These are phyloP conservation scores for Dromiciops gliroides DNA, from an alignment of 2,113 vertebrate genomes.

Conservation along the genomic window DNA sequence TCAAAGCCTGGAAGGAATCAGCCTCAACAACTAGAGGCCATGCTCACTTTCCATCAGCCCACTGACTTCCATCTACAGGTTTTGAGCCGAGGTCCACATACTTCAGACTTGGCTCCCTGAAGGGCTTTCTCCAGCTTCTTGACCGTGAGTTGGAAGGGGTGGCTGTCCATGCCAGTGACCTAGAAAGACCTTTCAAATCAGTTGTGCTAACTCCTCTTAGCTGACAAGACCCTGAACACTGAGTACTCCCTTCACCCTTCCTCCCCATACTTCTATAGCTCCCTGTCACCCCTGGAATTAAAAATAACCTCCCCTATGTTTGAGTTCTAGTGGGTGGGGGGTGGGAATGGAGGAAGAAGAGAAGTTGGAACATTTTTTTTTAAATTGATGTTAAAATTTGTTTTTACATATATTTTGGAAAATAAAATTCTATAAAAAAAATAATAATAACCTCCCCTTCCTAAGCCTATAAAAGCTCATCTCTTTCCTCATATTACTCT, in stretches of 20 bases:
- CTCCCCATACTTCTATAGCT: neutral
- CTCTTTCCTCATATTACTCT: neutral
- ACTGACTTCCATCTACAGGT: neutral
- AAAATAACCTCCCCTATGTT: neutral
- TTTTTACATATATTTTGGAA: too few species aligned
- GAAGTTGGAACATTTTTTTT: too few species aligned
- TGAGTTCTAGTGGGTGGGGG: too few species aligned
- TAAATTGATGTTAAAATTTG: too few species aligned
- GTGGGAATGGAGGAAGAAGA: too few species aligned
- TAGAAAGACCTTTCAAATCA: conserved; percentile 71
- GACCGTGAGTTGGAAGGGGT: conserved; percentile 94
- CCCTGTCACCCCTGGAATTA: neutral
- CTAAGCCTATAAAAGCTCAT: too few species aligned
- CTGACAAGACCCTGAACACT: neutral
- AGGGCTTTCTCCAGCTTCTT: conserved; percentile 91
- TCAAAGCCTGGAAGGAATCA: neutral
- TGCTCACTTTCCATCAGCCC: too few species aligned
- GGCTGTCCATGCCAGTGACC: conserved; percentile 85
- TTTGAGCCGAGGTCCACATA: conserved; percentile 47
- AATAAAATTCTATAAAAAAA: too few species aligned
- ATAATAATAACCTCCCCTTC: neutral
- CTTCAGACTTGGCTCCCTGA: conserved; percentile 86
- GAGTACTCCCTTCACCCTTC: neutral
- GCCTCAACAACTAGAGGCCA: neutral
- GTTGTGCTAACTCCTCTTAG: neutral